phyloP scores from a whole-genome alignment of 2,888 invertebrate species.

The Phalangium opilio region DNA sequence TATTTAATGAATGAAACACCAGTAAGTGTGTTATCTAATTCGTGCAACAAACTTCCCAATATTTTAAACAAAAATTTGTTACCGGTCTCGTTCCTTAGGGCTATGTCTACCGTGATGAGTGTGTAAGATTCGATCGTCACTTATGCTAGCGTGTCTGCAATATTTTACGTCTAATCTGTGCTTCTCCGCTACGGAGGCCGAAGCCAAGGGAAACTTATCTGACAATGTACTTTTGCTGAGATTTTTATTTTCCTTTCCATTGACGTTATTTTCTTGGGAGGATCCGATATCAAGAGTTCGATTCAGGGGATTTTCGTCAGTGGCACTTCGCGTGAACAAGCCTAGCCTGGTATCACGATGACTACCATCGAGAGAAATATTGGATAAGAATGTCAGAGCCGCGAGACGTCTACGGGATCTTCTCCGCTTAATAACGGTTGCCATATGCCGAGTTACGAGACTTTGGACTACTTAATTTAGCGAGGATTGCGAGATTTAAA shows the following conservation, averaged over 20 bases:
- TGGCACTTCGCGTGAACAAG: conserved; percentile 7
- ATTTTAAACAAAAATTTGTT: too few relatives aligned
- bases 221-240: neutral
- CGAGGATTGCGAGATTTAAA: too few relatives aligned
- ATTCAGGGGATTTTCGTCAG: too few relatives aligned
- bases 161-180: too few relatives aligned
- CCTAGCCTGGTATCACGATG: conserved; percentile 44
- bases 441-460: conserved; percentile 13
- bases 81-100: conserved; percentile 11
- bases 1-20: neutral
- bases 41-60: too few relatives aligned
- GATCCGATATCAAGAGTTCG: too few relatives aligned
- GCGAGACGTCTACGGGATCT: conserved; percentile 26
- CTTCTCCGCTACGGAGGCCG: too few relatives aligned
- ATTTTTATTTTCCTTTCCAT: neutral
- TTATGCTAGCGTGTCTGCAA: too few relatives aligned
- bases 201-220: too few relatives aligned
- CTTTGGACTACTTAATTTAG: too few relatives aligned
- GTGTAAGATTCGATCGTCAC: neutral
- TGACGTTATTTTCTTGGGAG: neutral
- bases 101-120: conserved; percentile 5
- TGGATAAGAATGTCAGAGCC: conserved; percentile 85
- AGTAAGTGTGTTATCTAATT: too few relatives aligned
- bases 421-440: conserved; percentile 25
- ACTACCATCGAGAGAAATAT: conserved; percentile 85